These are phyloP conservation scores for Eolophus roseicapilla DNA, from an alignment of 2,113 vertebrate genomes.

Conservation along the genomic window DNA sequence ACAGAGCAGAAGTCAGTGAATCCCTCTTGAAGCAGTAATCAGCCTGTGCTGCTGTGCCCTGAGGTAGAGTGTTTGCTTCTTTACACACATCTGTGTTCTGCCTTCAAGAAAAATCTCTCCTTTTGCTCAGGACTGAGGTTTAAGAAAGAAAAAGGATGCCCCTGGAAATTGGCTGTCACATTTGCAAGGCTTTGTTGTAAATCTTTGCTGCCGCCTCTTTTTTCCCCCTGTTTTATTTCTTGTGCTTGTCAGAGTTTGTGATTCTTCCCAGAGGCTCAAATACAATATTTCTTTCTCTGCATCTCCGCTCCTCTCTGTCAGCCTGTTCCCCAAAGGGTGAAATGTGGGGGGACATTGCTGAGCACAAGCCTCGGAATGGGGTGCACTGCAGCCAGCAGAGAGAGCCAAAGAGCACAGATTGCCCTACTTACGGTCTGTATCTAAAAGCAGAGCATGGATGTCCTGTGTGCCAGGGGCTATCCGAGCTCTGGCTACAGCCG, in stretches of 20 bases:
- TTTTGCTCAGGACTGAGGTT: background rate
- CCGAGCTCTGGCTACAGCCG: fast-evolving
- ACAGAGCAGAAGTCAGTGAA: background rate
- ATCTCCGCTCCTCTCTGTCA: background rate
- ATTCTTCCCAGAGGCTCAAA: background rate
- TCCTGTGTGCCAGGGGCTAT: background rate
- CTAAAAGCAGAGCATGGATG: background rate
- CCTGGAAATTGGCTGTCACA: background rate
- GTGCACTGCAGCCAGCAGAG: constrained; percentile 53
- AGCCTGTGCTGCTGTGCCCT: background rate
- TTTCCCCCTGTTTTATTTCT: background rate
- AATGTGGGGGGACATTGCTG: background rate
- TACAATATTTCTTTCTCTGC: background rate
- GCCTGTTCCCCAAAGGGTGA: background rate
- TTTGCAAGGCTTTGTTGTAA: background rate
- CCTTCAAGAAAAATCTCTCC: background rate
- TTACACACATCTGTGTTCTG: background rate
- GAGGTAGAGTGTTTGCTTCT: background rate
- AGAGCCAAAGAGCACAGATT: constrained; percentile 48
- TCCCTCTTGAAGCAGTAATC: fast-evolving
- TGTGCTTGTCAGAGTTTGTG: background rate
- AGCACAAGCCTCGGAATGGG: background rate
- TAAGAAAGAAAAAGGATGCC: background rate
- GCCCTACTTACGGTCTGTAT: background rate
- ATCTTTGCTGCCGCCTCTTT: background rate